Evolutionary conservation across 2,888 invertebrate species (phyloP).

Genomic region (Epirrita christyi): DNA sequence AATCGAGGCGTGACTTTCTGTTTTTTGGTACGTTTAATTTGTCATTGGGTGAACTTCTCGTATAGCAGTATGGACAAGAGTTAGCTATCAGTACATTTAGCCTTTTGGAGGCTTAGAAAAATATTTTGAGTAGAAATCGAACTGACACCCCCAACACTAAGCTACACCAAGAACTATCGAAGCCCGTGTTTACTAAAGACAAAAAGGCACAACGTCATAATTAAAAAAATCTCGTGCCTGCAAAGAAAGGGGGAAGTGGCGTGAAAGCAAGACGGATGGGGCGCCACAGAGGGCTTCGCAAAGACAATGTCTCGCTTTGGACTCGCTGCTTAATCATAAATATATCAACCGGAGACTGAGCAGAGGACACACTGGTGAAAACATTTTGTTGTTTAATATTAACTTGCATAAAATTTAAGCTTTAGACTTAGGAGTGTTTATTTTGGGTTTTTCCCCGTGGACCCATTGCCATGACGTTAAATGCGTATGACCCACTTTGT

Average conservation of each 20-base stretch:
- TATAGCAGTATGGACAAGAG: too few relatives aligned
- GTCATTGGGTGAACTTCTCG: too few relatives aligned
- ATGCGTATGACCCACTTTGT: too few relatives aligned
- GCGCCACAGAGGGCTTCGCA: conserved; percentile 74
- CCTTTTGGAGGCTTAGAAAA: too few relatives aligned
- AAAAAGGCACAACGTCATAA: conserved; percentile 84
- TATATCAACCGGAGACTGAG: conserved; percentile 78
- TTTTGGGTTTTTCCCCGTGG: too few relatives aligned
- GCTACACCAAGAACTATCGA: conserved; percentile 25
- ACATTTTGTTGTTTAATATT: background rate
- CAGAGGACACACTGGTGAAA: conserved; percentile 44
- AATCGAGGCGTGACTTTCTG: too few relatives aligned
- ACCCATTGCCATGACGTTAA: too few relatives aligned
- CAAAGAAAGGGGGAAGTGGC: conserved; percentile 81
- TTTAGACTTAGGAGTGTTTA: too few relatives aligned
- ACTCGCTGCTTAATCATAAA: conserved; percentile 81
- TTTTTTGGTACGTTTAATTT: too few relatives aligned
- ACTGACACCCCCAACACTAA: conserved; percentile 36
- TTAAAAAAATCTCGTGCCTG: conserved; percentile 84
- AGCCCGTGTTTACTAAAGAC: conserved; percentile 60
- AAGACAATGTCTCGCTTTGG: conserved; percentile 82
- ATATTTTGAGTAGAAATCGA: conserved; percentile 41
- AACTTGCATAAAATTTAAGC: background rate
- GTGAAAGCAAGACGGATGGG: conserved; percentile 81
- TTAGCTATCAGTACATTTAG: too few relatives aligned